phyloP scores from a whole-genome alignment of 1,140 invertebrate species.

The Dendrolimus punctatus region DNA sequence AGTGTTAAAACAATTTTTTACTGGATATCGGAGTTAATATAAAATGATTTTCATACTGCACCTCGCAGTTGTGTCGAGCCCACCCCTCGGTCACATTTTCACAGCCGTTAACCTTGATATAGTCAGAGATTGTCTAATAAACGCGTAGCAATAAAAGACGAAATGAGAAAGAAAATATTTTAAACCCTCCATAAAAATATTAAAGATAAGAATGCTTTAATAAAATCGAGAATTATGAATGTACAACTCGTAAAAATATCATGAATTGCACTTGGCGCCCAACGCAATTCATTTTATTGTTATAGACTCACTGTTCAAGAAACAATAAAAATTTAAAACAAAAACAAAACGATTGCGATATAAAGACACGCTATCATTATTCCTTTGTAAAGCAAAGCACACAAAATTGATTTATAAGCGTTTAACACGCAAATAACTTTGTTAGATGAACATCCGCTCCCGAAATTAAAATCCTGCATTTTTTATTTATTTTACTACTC shows the following conservation, averaged over 20 bases:
- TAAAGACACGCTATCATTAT: too few species aligned
- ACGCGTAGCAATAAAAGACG: constrained; percentile 29
- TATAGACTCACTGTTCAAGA: too few species aligned
- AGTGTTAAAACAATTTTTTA: constrained; percentile 9
- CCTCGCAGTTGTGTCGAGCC: constrained; percentile 9
- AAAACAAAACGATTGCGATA: too few species aligned
- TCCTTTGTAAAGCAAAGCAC: too few species aligned
- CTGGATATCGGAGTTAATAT: constrained; percentile 13
- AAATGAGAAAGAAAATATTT: constrained; percentile 33
- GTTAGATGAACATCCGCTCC: too few species aligned
- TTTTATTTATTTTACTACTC: too few species aligned
- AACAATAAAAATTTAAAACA: too few species aligned
- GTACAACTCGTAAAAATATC: constrained; percentile 30
- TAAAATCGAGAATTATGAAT: constrained; percentile 33
- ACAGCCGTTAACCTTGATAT: constrained; percentile 13
- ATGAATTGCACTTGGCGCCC: constrained; percentile 19
- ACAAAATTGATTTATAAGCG: too few species aligned
- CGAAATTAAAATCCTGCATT: too few species aligned
- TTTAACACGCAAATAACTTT: too few species aligned
- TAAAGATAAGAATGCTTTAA: constrained; percentile 31
- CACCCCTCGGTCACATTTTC: constrained; percentile 10
- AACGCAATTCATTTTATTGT: too few species aligned
- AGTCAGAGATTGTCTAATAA: constrained; percentile 26
- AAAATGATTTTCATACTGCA: constrained; percentile 19
- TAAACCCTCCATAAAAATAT: constrained; percentile 32